phyloP scores from a whole-genome alignment of 2,797 vertebrate genomes.

The Macropodus opercularis region DNA sequence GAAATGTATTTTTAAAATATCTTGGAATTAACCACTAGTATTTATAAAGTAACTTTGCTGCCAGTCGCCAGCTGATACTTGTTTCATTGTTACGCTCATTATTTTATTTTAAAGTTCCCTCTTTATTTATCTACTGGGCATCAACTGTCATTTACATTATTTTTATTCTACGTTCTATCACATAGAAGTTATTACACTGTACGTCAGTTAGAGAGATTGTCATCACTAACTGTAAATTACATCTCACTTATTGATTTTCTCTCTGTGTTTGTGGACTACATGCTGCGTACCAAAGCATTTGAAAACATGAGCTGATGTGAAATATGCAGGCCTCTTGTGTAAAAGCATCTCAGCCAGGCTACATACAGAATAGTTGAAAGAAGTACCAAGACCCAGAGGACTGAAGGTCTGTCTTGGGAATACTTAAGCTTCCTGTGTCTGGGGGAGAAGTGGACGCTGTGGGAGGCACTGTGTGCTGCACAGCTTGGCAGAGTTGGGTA shows the following conservation, averaged over 20 bases:
- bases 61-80: neutral
- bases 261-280: neutral
- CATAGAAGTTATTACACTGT: neutral
- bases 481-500: constrained; percentile 21
- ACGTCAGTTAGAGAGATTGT: neutral
- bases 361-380: neutral
- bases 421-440: constrained; percentile 1
- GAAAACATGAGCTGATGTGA: no score
- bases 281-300: neutral
- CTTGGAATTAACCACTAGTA: neutral
- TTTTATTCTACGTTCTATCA: neutral
- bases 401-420: constrained; percentile 2
- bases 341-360: neutral
- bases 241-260: neutral
- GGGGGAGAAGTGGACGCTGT: neutral
- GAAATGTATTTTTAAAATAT: neutral
- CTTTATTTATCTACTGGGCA: neutral
- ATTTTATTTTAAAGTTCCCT: neutral
- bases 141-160: neutral
- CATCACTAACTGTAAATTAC: neutral
- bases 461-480: constrained; percentile 1
- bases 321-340: constrained; percentile 2
- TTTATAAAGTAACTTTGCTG: constrained; percentile 14
- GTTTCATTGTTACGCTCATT: neutral
- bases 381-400: neutral